phyloP scores from a whole-genome alignment of 2,113 vertebrate species.

The Heterotilapia buettikoferi region DNA sequence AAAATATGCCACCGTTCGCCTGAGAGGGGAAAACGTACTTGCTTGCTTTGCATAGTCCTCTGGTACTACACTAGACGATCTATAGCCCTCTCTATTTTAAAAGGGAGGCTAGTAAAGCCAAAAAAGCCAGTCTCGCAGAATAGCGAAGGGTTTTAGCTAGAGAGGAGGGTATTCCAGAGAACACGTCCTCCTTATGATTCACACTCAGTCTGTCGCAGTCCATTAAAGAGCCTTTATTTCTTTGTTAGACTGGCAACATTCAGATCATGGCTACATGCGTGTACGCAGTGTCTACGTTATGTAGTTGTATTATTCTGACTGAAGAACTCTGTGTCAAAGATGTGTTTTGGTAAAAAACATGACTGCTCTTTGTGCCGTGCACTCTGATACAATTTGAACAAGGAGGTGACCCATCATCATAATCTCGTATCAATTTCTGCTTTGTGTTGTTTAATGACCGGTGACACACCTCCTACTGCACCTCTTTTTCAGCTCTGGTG shows the following conservation, averaged over 20 bases:
- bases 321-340: neutral
- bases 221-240: neutral
- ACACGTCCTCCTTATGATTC: neutral
- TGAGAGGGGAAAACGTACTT: neutral
- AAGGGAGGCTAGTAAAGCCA: neutral
- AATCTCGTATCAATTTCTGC: constrained; percentile 10
- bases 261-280: neutral
- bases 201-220: neutral
- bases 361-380: neutral
- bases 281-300: neutral
- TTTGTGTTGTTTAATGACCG: constrained; percentile 39
- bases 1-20: constrained; percentile 9
- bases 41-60: neutral
- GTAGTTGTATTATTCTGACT: neutral
- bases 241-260: neutral
- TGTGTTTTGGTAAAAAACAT: neutral
- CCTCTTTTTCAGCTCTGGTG: neutral
- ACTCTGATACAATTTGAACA: neutral
- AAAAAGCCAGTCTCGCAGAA: neutral
- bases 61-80: neutral
- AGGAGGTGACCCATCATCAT: neutral
- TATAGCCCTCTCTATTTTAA: neutral
- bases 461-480: constrained; percentile 38
- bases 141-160: neutral
- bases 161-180: neutral